Evolutionary conservation across 2,888 invertebrate species (phyloP).

Genomic region (Drosophila atripex): DNA sequence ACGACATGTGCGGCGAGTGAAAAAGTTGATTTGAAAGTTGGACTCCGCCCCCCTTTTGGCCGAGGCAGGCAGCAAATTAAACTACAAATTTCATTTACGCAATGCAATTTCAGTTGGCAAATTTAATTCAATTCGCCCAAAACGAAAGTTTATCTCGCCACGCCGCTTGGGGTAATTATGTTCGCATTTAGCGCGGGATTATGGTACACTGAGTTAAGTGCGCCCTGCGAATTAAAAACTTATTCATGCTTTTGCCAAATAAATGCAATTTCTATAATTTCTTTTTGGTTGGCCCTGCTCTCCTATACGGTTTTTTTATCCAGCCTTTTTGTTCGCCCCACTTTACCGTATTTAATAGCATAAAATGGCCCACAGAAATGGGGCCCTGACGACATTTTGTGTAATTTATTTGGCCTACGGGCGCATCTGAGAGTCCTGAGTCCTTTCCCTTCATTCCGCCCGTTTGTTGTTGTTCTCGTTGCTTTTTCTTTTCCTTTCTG

Average conservation of each 20-base stretch:
- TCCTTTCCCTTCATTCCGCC: conserved; percentile 2
- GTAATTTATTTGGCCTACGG: conserved; percentile 78
- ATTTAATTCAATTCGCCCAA: conserved; percentile 64
- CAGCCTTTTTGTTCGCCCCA: conserved; percentile 24
- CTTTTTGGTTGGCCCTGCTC: neutral
- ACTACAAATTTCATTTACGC: conserved; percentile 61
- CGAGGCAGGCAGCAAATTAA: conserved; percentile 57
- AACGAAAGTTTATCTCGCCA: conserved; percentile 37
- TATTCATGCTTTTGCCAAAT: conserved; percentile 45
- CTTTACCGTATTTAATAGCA: conserved; percentile 69
- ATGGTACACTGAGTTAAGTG: conserved; percentile 24
- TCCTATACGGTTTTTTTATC: neutral
- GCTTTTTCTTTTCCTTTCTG: conserved; percentile 1
- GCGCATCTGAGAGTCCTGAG: conserved; percentile 43
- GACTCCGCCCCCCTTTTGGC: conserved; percentile 15
- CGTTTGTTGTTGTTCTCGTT: conserved; percentile 3
- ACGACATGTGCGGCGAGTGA: conserved; percentile 35
- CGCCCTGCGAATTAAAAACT: conserved; percentile 57
- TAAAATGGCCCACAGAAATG: conserved; percentile 74
- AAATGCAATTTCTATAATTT: conserved; percentile 63
- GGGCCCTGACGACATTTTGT: conserved; percentile 68
- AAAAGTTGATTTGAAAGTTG: conserved; percentile 69
- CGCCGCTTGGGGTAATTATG: conserved; percentile 56
- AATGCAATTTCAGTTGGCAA: conserved; percentile 61
- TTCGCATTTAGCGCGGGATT: conserved; percentile 48